Conservation (phyloP, 2,888 invertebrate species). For the Eurytoma adleriae region DNA sequence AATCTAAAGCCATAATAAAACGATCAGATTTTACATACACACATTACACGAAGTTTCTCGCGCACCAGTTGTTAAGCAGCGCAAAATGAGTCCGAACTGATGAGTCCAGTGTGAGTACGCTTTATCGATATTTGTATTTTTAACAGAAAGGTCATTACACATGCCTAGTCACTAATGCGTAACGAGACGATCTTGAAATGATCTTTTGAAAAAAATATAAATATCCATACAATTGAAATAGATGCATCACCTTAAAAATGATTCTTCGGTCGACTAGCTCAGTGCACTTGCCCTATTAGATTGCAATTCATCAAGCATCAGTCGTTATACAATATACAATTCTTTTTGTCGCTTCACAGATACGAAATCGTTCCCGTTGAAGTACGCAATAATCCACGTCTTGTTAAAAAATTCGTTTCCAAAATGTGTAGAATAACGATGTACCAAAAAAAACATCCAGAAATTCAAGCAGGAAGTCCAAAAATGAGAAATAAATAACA, state of each 20-base stretch:
- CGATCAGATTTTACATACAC: not conserved
- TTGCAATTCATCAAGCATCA: slow-evolving; percentile 50
- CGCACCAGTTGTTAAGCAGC: not conserved
- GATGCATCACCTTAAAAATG: slow-evolving; percentile 40
- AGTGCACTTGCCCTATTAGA: slow-evolving; percentile 48
- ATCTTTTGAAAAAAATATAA: not conserved
- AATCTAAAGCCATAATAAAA: slow-evolving; percentile 22
- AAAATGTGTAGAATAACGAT: not conserved
- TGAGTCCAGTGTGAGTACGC: not conserved
- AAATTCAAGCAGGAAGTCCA: not conserved
- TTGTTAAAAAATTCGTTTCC: slow-evolving; percentile 16
- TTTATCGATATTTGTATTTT: slow-evolving; percentile 17
- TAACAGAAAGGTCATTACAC: not conserved
- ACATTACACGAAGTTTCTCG: not conserved
- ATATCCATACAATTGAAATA: slow-evolving; percentile 13
- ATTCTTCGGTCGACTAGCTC: slow-evolving; percentile 61
- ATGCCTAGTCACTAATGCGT: not conserved
- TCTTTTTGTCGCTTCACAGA: not conserved
- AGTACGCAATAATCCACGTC: not conserved
- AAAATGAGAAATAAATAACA: slow-evolving; percentile 1
- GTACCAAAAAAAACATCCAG: not conserved
- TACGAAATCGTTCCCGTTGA: not conserved
- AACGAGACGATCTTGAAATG: too few species aligned
- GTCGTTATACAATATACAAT: slow-evolving; percentile 35
- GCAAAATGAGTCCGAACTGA: slow-evolving; percentile 1